A percentile compares a stretch with the other conserved stretches of the same genome.
Conservation (phyloP, 37 sponge, comb jelly and placozoan species). For the Cladorhizidae sp. region DNA sequence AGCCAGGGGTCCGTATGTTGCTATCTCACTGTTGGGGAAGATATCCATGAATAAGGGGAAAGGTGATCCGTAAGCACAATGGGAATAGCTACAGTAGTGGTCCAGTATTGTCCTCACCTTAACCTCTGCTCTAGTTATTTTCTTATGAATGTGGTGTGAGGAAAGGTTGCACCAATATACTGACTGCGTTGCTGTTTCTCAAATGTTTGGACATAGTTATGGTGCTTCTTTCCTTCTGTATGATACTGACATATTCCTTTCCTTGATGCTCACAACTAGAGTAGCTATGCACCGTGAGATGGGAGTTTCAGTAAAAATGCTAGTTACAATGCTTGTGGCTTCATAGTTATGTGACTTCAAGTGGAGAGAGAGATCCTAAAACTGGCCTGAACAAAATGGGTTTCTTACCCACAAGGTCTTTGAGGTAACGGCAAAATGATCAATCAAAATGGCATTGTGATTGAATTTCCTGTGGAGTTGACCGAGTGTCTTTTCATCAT, state of each 20-base stretch:
- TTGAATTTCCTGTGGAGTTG: no score
- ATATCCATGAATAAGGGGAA: slow-evolving; percentile 47
- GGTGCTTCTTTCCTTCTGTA: slow-evolving; percentile 20
- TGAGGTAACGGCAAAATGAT: no score
- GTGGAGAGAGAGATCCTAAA: no score
- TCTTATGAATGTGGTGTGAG: neutral
- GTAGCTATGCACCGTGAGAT: no score
- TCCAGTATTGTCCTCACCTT: slow-evolving; percentile 52
- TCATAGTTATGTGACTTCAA: no score
- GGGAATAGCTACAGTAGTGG: slow-evolving; percentile 52
- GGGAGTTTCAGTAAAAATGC: no score
- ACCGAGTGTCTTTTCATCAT: no score
- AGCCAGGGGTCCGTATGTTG: slow-evolving; percentile 51
- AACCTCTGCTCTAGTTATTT: slow-evolving; percentile 64
- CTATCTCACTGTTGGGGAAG: slow-evolving; percentile 56
- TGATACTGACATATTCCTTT: slow-evolving; percentile 45
- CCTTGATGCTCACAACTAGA: slow-evolving; percentile 55
- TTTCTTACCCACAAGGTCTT: no score
- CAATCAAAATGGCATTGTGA: no score
- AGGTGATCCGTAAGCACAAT: slow-evolving; percentile 59
- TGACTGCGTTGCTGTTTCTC: neutral
- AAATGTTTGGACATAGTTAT: slow-evolving; percentile 12
- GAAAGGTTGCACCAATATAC: neutral
- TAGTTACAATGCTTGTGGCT: no score
- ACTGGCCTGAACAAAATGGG: no score